Base-by-base conservation (phyloP, 2,888 invertebrate species). In the Drosophila koepferae region DNA sequence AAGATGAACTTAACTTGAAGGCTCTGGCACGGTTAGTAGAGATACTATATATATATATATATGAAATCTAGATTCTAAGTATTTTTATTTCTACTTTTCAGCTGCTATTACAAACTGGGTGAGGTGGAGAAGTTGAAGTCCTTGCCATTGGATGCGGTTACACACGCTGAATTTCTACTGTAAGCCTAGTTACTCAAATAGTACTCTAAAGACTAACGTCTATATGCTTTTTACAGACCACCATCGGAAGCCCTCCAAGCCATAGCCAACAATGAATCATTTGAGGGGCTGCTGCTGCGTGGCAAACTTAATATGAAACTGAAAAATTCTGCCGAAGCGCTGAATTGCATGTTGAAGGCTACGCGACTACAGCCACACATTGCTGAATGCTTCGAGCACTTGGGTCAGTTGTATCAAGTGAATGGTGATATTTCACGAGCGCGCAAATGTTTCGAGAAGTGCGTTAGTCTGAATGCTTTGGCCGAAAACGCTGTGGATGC, bases 401-500 rank as follows among this genome's bases (percentile, higher is more conserved):
- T 98, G 72, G 98, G 98, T 2, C 94, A 95, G 85, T 96, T 95
- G 91, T 98, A 98, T 92, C 93, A 94, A 70, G 91, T 94, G 56
- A 93, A 94, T 44, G 94, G 94, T 60, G 96, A 98, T 90, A 91
- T 95, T n/a, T 94, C 94, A 58, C 96, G 97, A 85, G 96, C 98
- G 0, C 95, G 95, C 77, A 96, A 96, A 90, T 98, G 98, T 92
- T 98, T 96, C 92, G 96, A 97, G 93, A 97, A 97, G 92, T 96
- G 97, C 48, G 95, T 96, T 77, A 95, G 95, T 89, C 94, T 98
- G 3, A 96, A 97, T 93, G 94, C 95, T 14, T 93, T 94, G 65
- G 95, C 95, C 71, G 94, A 94, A 40, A 94, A 95, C 82, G 96
- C 96, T 70, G 96, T 96, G 12, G 95, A 95, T 81, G 95, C 95